phyloP scores from a whole-genome alignment of 2,888 invertebrate species.

The Epirrita christyi region DNA sequence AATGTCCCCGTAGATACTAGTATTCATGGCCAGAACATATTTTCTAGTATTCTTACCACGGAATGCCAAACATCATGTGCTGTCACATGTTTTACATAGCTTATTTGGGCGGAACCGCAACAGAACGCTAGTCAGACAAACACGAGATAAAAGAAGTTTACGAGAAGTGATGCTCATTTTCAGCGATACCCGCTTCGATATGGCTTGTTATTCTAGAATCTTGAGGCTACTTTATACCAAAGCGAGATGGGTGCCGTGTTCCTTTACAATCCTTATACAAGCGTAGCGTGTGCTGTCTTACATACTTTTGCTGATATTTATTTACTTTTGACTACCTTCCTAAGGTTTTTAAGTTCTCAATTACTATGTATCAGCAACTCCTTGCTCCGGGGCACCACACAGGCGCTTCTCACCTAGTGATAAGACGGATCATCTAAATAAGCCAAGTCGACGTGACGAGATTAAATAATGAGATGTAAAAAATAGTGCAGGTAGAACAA shows the following conservation, averaged over 20 bases:
- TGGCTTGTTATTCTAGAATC: constrained; percentile 25
- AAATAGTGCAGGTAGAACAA: no score
- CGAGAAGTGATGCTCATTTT: constrained; percentile 29
- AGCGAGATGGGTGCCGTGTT: not conserved
- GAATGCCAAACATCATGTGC: constrained; percentile 4
- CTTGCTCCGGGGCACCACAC: no score
- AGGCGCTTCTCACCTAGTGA: no score
- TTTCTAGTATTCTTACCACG: not conserved
- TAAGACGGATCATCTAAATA: no score
- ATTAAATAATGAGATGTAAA: no score
- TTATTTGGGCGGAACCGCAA: constrained; percentile 8
- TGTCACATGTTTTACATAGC: constrained; percentile 12
- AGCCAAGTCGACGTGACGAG: no score
- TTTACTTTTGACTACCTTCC: no score
- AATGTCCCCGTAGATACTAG: not conserved
- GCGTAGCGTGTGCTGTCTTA: no score
- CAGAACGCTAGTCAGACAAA: constrained; percentile 22
- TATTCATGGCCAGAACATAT: not conserved
- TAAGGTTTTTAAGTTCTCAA: no score
- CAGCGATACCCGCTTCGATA: constrained; percentile 25
- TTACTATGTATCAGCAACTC: no score
- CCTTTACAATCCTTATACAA: no score
- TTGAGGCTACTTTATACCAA: constrained; percentile 1
- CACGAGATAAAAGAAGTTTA: constrained; percentile 31
- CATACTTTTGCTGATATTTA: no score